A percentile compares a stretch with the other conserved stretches of the same genome.
Evolutionary conservation across 2,797 vertebrate genomes (phyloP).

Genomic region (Poeciliopsis infans): DNA sequence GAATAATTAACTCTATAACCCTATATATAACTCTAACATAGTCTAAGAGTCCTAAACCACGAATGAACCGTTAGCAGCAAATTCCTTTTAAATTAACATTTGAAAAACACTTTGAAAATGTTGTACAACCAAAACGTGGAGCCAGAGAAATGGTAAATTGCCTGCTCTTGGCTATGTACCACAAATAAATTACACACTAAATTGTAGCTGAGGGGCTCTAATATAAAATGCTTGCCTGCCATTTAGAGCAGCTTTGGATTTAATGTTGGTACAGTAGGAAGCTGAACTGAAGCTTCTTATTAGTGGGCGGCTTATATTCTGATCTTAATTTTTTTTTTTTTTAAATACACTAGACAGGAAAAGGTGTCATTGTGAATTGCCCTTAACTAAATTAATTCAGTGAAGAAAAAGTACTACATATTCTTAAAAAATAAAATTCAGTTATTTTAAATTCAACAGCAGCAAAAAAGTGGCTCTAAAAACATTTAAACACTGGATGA

Average conservation of each 20-base stretch:
- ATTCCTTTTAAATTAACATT: neutral
- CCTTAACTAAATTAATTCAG: neutral
- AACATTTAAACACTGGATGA: neutral
- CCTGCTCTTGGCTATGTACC: neutral
- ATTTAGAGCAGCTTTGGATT: slow-evolving; percentile 1
- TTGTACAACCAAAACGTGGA: neutral
- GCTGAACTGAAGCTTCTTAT: neutral
- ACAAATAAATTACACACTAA: slow-evolving; percentile 1
- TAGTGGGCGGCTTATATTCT: neutral
- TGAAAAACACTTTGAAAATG: neutral
- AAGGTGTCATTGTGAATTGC: neutral
- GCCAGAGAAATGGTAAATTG: neutral
- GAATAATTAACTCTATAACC: too few relatives aligned
- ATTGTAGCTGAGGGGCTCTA: neutral
- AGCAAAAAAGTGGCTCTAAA: neutral
- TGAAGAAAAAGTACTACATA: neutral
- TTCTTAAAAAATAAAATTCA: neutral
- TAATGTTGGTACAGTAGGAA: neutral
- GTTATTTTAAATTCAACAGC: neutral
- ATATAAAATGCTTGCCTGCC: neutral
- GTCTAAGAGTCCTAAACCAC: neutral
- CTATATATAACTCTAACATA: neutral
- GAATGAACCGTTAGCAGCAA: neutral
- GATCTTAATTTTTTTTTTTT: too few relatives aligned
- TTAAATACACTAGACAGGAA: neutral